These are phyloP conservation scores for Sternarchorhynchus goeldii DNA, from an alignment of 2,797 vertebrate genomes.

Conservation along the genomic window DNA sequence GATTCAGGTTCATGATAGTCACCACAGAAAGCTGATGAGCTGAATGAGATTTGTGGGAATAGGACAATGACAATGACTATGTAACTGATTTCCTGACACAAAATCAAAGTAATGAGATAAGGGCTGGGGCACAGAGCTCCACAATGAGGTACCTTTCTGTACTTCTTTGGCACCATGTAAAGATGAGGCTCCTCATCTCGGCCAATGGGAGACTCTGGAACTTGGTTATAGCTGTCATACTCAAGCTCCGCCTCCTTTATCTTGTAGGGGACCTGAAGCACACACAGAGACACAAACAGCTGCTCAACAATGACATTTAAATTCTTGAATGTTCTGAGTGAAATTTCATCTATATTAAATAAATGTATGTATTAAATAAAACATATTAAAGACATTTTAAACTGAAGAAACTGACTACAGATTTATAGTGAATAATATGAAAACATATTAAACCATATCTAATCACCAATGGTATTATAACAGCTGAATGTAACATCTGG, in stretches of 20 bases:
- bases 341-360: neutral
- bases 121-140: neutral
- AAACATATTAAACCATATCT: no score
- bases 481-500: neutral
- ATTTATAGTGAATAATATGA: no score
- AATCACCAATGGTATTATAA: no score
- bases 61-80: no score
- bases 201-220: slow-evolving; percentile 92
- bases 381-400: no score
- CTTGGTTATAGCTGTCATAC: slow-evolving; percentile 93
- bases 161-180: slow-evolving; percentile 97
- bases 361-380: neutral
- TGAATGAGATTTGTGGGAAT: no score
- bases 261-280: slow-evolving; percentile 89
- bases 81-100: no score
- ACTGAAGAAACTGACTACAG: no score
- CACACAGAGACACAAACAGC: neutral
- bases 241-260: slow-evolving; percentile 90
- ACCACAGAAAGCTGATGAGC: no score
- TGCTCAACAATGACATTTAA: neutral
- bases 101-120: neutral
- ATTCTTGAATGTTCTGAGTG: slow-evolving; percentile 4
- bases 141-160: slow-evolving; percentile 83
- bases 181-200: slow-evolving; percentile 94
- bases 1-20: no score